These are phyloP conservation scores for Erythrocercus mccallii DNA, from an alignment of 2,113 vertebrate species.

Conservation along the genomic window DNA sequence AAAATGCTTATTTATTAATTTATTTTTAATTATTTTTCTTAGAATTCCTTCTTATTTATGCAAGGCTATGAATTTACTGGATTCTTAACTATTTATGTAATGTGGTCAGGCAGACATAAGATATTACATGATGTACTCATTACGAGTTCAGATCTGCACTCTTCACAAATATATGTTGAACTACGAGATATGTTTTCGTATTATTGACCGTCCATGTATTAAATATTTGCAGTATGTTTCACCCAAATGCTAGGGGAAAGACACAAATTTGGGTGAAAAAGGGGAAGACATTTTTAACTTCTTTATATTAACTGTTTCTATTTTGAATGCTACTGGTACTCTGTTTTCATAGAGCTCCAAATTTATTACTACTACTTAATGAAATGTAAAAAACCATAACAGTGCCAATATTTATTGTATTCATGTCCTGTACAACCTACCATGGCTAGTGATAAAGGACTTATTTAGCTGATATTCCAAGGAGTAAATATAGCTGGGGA, in stretches of 20 bases:
- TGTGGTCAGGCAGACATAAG: background rate
- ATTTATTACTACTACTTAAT: background rate
- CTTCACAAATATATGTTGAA: background rate
- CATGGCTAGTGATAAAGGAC: background rate
- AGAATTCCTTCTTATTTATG: background rate
- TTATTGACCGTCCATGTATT: background rate
- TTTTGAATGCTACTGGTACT: background rate
- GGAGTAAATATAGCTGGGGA: background rate
- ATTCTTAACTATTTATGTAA: background rate
- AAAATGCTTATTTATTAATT: background rate
- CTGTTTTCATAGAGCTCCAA: background rate
- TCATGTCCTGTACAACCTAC: background rate
- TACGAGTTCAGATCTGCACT: rapidly evolving
- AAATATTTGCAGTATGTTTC: background rate
- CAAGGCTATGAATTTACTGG: no score
- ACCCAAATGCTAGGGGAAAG: background rate
- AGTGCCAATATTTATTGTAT: background rate
- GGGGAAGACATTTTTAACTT: background rate
- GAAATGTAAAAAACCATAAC: background rate
- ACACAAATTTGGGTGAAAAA: background rate
- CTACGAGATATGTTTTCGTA: background rate
- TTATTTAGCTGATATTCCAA: background rate
- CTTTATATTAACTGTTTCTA: background rate
- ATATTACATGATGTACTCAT: background rate
- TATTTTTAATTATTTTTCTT: background rate